phyloP scores from a whole-genome alignment of 2,888 invertebrate species.

The Steinernema hermaphroditum region DNA sequence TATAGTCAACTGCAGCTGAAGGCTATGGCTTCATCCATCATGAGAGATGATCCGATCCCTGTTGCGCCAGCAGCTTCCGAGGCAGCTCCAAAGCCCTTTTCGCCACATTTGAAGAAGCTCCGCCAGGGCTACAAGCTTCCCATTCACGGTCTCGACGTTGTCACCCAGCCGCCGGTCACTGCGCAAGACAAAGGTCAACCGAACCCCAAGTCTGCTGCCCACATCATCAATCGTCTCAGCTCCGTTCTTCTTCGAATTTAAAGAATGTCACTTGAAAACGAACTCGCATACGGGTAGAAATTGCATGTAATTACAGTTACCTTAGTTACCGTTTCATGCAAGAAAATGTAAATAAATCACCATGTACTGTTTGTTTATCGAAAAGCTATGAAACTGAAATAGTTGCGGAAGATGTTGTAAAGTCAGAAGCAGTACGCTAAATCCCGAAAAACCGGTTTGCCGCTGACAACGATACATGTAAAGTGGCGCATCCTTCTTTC shows the following conservation, averaged over 20 bases:
- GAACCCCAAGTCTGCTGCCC: not conserved
- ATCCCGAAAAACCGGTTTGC: no score
- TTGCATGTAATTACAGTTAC: no score
- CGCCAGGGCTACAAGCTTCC: slow-evolving; percentile 8
- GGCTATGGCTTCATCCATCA: not conserved
- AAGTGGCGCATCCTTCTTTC: not conserved
- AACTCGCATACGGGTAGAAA: no score
- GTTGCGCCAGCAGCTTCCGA: not conserved
- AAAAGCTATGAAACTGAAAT: no score
- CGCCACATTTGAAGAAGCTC: slow-evolving; percentile 8
- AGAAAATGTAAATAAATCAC: no score
- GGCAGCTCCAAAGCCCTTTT: not conserved
- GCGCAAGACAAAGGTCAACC: not conserved
- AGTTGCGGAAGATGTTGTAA: no score
- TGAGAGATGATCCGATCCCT: not conserved
- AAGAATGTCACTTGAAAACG: no score
- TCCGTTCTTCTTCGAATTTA: slow-evolving; percentile 18
- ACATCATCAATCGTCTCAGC: slow-evolving; percentile 17
- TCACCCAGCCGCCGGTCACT: not conserved
- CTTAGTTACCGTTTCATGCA: no score
- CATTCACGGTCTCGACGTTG: slow-evolving; percentile 22
- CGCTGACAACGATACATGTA: no score
- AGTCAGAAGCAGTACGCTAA: no score
- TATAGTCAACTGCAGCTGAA: not conserved
- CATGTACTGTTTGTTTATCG: no score